phyloP scores from a whole-genome alignment of 2,113 vertebrate genomes.

The Regulus satrapa region DNA sequence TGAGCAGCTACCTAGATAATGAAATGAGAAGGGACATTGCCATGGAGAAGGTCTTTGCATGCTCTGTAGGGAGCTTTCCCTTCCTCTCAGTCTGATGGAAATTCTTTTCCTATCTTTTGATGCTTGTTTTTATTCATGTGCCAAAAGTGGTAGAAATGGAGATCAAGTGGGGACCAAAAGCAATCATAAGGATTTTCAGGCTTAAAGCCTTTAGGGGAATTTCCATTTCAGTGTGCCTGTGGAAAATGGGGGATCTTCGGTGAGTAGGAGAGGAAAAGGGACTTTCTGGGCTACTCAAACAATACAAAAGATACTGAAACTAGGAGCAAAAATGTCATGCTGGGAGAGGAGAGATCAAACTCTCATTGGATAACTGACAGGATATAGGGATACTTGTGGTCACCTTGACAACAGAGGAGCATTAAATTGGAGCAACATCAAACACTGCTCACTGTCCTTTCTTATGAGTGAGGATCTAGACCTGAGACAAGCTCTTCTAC shows the following conservation, averaged over 20 bases:
- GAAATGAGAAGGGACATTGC: neutral
- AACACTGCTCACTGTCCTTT: neutral
- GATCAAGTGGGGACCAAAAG: neutral
- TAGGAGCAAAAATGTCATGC: neutral
- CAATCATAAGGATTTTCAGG: neutral
- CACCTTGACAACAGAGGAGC: neutral
- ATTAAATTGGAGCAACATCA: neutral
- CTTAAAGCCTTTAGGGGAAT: neutral
- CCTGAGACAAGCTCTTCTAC: neutral
- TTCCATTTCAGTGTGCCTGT: rapidly evolving
- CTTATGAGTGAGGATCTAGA: neutral
- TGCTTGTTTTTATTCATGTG: neutral
- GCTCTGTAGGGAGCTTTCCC: neutral
- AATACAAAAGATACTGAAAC: neutral
- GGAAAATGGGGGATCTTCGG: neutral
- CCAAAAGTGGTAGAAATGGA: neutral
- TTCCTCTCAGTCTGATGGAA: neutral
- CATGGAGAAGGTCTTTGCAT: neutral
- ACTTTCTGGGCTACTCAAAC: neutral
- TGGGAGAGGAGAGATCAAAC: neutral
- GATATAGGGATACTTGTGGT: neutral
- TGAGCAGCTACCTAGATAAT: neutral
- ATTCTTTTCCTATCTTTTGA: neutral
- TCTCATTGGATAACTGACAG: neutral
- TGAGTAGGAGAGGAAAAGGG: neutral